These are phyloP conservation scores for Ursus arctos DNA, from an alignment of 2,113 vertebrate species.

Conservation along the genomic window DNA sequence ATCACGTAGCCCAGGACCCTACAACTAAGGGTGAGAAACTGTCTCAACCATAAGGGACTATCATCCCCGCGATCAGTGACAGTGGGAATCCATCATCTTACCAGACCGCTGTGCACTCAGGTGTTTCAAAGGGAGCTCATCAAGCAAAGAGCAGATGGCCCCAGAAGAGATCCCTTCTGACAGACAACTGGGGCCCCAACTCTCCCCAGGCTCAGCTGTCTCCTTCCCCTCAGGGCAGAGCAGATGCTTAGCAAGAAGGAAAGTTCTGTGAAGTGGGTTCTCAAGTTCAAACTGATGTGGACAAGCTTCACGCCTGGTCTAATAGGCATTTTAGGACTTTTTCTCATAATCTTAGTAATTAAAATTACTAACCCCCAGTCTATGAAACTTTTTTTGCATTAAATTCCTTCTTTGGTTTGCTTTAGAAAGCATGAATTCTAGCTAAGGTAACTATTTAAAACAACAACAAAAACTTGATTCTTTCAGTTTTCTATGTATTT, in stretches of 20 bases:
- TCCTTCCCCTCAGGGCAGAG: not conserved
- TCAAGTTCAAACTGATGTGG: not conserved
- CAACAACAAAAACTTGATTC: not conserved
- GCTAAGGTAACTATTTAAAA: not conserved
- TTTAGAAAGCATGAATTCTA: not conserved
- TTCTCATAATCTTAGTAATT: not conserved
- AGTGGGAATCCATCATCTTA: not conserved
- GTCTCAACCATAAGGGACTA: not conserved
- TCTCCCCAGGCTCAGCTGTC: not conserved
- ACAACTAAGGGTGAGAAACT: not conserved
- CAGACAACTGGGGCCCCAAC: not conserved
- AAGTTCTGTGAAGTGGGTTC: not conserved
- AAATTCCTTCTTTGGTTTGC: not conserved
- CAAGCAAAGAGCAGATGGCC: constrained; percentile 28
- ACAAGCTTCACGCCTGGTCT: not conserved
- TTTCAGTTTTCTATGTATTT: not conserved
- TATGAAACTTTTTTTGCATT: not conserved
- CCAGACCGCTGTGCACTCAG: not conserved
- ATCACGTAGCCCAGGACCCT: not conserved
- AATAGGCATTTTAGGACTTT: not conserved
- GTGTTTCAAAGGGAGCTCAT: not conserved
- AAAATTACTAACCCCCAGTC: not conserved
- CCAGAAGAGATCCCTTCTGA: constrained; percentile 4
- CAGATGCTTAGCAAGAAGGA: constrained; percentile 11
- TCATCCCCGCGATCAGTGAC: not conserved